phyloP scores from a whole-genome alignment of 2,797 vertebrate genomes.

The Sus cebifrons region DNA sequence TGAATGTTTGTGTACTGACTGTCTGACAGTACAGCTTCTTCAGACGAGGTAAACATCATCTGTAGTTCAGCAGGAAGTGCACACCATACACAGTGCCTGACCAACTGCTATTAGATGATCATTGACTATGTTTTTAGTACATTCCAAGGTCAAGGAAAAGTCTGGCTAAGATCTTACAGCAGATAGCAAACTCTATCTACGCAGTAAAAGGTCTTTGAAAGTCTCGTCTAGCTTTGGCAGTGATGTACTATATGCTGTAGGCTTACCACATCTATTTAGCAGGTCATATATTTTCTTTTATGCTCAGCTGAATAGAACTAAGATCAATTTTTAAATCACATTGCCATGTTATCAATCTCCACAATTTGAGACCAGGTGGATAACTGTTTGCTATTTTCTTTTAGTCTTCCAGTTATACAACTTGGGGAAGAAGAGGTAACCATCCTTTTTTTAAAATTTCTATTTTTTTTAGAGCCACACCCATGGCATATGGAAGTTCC shows the following conservation, averaged over 20 bases:
- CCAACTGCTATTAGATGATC: conserved; percentile 30
- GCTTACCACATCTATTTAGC: conserved; percentile 82
- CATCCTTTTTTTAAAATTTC: background rate
- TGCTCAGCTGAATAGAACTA: conserved; percentile 84
- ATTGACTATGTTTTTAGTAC: conserved; percentile 65
- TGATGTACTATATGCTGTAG: conserved; percentile 81
- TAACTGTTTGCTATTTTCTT: conserved; percentile 89
- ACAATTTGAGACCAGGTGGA: conserved; percentile 86
- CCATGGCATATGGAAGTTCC: no score
- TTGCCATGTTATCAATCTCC: conserved; percentile 89
- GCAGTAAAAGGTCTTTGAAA: conserved; percentile 78
- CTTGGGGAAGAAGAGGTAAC: background rate
- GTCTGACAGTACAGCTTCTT: conserved; percentile 23
- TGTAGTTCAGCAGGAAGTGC: background rate
- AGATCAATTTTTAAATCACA: conserved; percentile 91
- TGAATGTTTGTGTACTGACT: conserved; percentile 50
- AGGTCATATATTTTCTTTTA: conserved; percentile 88
- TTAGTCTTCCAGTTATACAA: conserved; percentile 75
- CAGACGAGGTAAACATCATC: conserved; percentile 60
- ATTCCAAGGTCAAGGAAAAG: conserved; percentile 82
- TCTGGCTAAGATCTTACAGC: conserved; percentile 73
- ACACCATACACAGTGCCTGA: background rate
- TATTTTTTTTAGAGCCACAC: no score
- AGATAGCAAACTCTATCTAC: conserved; percentile 71
- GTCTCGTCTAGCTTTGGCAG: conserved; percentile 81